phyloP scores from a whole-genome alignment of 1,140 invertebrate species.

The Drosophila rhopaloa region DNA sequence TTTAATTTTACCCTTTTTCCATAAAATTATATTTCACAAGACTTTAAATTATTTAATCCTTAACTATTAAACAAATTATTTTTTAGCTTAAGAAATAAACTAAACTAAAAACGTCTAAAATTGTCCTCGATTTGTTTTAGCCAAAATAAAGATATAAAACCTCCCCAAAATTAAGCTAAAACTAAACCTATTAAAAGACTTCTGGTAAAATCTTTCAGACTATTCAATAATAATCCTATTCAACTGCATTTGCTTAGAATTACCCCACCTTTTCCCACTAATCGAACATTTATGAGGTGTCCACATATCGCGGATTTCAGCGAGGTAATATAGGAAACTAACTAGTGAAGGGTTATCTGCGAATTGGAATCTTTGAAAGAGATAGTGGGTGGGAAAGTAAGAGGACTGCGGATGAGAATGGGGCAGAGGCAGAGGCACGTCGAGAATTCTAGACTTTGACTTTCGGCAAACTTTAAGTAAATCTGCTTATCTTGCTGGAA shows the following conservation, averaged over 20 bases:
- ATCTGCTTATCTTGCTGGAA: conserved; percentile 79
- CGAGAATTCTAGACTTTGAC: conserved; percentile 69
- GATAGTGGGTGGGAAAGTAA: conserved; percentile 18
- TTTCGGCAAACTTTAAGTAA: conserved; percentile 73
- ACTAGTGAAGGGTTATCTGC: conserved; percentile 37
- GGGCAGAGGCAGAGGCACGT: conserved; percentile 51
- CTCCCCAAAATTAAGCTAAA: too few species aligned
- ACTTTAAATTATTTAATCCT: too few species aligned
- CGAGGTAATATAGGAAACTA: conserved; percentile 17
- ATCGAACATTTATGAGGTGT: conserved; percentile 17
- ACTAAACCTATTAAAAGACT: too few species aligned
- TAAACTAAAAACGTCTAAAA: too few species aligned
- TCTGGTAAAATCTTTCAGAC: too few species aligned
- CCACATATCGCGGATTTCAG: conserved; percentile 49
- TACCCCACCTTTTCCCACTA: neutral
- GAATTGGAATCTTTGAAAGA: conserved; percentile 38
- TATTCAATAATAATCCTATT: neutral
- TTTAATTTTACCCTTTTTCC: too few species aligned
- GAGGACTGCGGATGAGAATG: neutral
- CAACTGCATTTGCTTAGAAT: neutral
- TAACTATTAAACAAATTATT: too few species aligned
- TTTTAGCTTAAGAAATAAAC: too few species aligned
- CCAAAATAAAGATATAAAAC: too few species aligned
- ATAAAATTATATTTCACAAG: too few species aligned
- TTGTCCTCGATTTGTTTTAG: too few species aligned